Evolutionary conservation across 1,140 invertebrate species (phyloP).

Genomic region (Drosophila nannoptera): DNA sequence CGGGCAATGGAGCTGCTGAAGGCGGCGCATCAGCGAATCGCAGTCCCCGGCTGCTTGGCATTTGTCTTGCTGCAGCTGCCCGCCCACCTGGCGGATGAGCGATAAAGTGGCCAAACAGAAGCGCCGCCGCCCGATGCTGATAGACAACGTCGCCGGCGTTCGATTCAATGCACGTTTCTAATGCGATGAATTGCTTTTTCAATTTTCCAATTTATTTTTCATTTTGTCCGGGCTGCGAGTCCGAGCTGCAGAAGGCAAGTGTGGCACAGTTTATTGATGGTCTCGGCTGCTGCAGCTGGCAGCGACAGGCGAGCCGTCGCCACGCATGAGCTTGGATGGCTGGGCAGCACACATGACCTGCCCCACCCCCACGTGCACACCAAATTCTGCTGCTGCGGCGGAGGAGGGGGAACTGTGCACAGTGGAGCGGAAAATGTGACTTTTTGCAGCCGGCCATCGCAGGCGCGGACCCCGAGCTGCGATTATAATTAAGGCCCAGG

Average conservation of each 20-base stretch:
- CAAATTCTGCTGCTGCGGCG: neutral
- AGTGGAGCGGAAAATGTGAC: slow-evolving; percentile 9
- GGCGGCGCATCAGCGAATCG: slow-evolving; percentile 3
- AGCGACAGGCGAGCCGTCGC: slow-evolving; percentile 8
- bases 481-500: too few species aligned
- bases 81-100: slow-evolving; percentile 47
- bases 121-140: slow-evolving; percentile 7
- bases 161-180: slow-evolving; percentile 65
- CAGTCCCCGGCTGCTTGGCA: neutral
- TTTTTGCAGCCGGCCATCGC: neutral
- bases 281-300: slow-evolving; percentile 35
- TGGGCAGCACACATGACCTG: neutral
- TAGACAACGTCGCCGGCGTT: slow-evolving; percentile 38
- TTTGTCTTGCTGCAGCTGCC: neutral
- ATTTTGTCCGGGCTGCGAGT: slow-evolving; percentile 46
- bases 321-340: slow-evolving; percentile 10
- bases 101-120: slow-evolving; percentile 24
- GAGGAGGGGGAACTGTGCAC: slow-evolving; percentile 5
- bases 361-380: neutral
- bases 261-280: slow-evolving; percentile 48
- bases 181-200: slow-evolving; percentile 74
- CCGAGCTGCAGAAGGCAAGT: slow-evolving; percentile 23
- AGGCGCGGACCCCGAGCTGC: too few species aligned
- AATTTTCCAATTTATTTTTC: slow-evolving; percentile 76
- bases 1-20: neutral